Evolutionary conservation across 2,113 vertebrate genomes (phyloP).

Genomic region (Tretioscincus oriximinensis): DNA sequence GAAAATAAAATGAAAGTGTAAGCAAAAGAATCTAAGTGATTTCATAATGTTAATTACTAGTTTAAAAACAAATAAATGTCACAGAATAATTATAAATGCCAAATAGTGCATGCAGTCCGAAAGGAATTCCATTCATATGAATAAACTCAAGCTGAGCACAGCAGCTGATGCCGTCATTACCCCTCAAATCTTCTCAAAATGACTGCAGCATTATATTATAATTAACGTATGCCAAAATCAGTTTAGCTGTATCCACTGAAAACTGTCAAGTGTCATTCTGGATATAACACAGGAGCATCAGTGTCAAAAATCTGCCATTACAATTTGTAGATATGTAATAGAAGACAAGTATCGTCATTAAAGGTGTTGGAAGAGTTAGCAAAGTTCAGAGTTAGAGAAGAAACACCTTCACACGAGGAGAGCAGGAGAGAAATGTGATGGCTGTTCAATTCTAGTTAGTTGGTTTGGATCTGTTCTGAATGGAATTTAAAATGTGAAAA

Average conservation of each 20-base stretch:
- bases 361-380: constrained; percentile 10
- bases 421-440: too few species aligned
- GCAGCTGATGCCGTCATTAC: constrained; percentile 63
- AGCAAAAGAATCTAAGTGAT: constrained; percentile 36
- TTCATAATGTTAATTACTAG: constrained; percentile 46
- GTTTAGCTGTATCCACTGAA: constrained; percentile 54
- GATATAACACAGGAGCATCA: constrained; percentile 54
- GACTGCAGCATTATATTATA: constrained; percentile 58
- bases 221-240: constrained; percentile 65
- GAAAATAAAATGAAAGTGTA: constrained; percentile 47
- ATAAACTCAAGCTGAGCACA: constrained; percentile 59
- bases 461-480: too few species aligned
- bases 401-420: neutral
- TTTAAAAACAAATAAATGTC: constrained; percentile 48
- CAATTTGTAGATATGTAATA: constrained; percentile 29
- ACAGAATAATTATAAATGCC: constrained; percentile 31
- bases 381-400: neutral
- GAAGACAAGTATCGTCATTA: constrained; percentile 28
- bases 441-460: too few species aligned
- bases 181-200: constrained; percentile 54
- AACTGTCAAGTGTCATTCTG: constrained; percentile 53
- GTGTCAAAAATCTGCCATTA: constrained; percentile 44
- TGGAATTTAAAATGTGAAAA: too few species aligned
- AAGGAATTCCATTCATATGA: constrained; percentile 63
- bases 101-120: constrained; percentile 38